Conservation (phyloP, 2,113 vertebrate species). For the Corvus hawaiiensis region DNA sequence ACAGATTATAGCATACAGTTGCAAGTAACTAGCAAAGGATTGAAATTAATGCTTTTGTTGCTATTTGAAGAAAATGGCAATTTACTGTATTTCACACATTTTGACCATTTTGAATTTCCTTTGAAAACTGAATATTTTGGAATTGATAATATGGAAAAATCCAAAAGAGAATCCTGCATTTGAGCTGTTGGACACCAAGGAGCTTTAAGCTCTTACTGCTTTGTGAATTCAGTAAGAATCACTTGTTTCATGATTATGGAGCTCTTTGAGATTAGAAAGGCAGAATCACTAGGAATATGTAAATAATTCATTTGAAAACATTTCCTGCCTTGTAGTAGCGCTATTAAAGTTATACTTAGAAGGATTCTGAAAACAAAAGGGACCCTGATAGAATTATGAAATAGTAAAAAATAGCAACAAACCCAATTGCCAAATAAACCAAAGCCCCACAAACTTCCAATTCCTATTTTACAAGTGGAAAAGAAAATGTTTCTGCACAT, state of each 20-base stretch:
- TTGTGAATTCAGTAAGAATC: not conserved
- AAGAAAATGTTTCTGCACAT: not conserved
- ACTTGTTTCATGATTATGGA: not conserved
- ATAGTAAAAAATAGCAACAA: not conserved
- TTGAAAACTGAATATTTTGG: conserved; percentile 38
- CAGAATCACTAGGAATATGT: not conserved
- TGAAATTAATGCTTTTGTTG: conserved; percentile 8
- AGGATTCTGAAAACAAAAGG: not conserved
- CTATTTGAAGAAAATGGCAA: not conserved
- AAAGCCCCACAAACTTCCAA: not conserved
- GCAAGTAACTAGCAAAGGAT: not conserved
- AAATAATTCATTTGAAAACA: not conserved
- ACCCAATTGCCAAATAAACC: not conserved
- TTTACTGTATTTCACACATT: conserved; percentile 35
- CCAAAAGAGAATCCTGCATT: not conserved
- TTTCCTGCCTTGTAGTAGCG: not conserved
- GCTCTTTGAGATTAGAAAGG: not conserved
- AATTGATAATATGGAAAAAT: not conserved
- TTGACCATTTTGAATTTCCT: conserved; percentile 42
- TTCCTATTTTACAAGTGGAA: not conserved
- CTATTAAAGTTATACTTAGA: not conserved
- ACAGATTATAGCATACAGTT: not conserved
- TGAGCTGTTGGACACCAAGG: not conserved
- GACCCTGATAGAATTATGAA: not conserved
- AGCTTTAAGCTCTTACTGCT: not conserved